Base-by-base conservation (phyloP, 2,888 invertebrate species). In the Eupithecia exiguata region DNA sequence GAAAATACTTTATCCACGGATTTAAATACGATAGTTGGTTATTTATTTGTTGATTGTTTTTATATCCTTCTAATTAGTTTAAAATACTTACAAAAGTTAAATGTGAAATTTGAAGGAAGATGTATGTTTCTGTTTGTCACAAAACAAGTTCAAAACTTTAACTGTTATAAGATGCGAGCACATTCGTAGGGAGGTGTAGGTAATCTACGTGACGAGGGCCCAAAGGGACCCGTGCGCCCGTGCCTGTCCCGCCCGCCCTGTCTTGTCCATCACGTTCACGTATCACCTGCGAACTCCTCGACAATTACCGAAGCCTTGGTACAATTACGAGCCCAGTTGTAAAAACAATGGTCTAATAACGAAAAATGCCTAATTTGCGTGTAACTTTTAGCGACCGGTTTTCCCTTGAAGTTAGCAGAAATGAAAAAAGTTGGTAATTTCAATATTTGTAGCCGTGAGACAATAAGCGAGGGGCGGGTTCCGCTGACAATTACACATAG, bases 391-490 rank as follows among this genome's bases (percentile, higher is more conserved):
- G 70, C 71, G 40, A 62, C 62, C 66, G 65, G 53, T 58, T 43
- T 73, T 76, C 62, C 53, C 62, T 63, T 53, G 21, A 67, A 53
- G 62, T 62, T 73, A 38, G 71, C 61, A 69, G 66, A 73, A 77
- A 78, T 79, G 78, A 78, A 79, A 78, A 79, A 79, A 79, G 77
- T 79, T 79, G 61, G 76, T 71, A 74, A 74, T 74, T 78, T 72
- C 72, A 76, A 76, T 77, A 76, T 78, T 77, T 74, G 78, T 73
- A 69, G 58, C 66, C 53, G 21, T 66, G 73, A 71, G 69, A 73
- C 76, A 76, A 71, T 71, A 62, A 71, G 71, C 43, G 73, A 67
- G 75, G 18, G 46, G 40, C 46, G 66, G 40, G 18, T 46, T 30
- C 61, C 30, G 14, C 61, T 61, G 61, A 46, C 46, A 46, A 53